phyloP scores from a whole-genome alignment of 1,140 invertebrate species.

The Leptinotarsa texana region DNA sequence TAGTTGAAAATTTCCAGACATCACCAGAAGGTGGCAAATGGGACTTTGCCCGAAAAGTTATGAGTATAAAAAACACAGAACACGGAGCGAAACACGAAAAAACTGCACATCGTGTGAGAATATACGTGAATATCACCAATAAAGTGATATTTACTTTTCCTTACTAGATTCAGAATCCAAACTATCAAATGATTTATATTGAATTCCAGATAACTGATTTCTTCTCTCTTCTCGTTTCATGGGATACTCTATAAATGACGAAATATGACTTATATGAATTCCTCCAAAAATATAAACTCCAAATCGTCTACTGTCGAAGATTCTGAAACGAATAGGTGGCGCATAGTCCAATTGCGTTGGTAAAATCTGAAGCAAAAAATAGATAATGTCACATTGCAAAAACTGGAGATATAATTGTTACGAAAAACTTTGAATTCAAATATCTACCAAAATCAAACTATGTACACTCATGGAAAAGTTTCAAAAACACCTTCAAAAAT shows the following conservation, averaged over 20 bases:
- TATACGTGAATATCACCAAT: not conserved
- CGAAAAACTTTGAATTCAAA: too few relatives aligned
- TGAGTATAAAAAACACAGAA: too few relatives aligned
- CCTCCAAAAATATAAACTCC: slow-evolving; percentile 62
- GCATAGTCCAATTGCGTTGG: slow-evolving; percentile 56
- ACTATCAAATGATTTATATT: slow-evolving; percentile 21
- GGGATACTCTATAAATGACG: slow-evolving; percentile 52
- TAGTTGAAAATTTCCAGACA: too few relatives aligned
- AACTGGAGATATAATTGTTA: too few relatives aligned
- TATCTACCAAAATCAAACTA: too few relatives aligned
- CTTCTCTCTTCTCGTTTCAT: slow-evolving; percentile 52
- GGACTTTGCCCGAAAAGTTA: too few relatives aligned
- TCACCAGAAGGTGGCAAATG: too few relatives aligned
- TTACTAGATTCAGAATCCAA: slow-evolving; percentile 2
- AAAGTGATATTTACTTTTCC: not conserved
- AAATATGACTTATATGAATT: slow-evolving; percentile 56
- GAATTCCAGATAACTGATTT: slow-evolving; percentile 42
- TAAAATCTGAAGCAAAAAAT: slow-evolving; percentile 55
- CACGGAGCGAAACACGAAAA: not conserved
- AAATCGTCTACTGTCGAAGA: slow-evolving; percentile 65
- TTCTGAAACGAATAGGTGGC: slow-evolving; percentile 60
- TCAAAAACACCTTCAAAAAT: too few relatives aligned
- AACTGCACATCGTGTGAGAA: not conserved
- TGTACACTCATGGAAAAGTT: too few relatives aligned
- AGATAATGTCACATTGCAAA: too few relatives aligned